Base-by-base conservation (phyloP, 2,797 vertebrate genomes). In the Poecilia wingei region DNA sequence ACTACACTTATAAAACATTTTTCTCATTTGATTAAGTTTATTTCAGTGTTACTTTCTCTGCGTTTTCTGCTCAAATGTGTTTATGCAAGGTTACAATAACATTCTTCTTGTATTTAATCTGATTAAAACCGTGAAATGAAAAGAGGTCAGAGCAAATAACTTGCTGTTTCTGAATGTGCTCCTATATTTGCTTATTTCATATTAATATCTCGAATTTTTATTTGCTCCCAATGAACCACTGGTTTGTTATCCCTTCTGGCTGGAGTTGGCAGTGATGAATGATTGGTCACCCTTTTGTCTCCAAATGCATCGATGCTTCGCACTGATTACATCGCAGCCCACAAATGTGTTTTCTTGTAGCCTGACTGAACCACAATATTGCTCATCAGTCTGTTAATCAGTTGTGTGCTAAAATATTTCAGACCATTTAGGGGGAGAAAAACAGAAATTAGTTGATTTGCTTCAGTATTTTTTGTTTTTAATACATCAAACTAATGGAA, bases 261-360 rank as follows among this genome's bases (percentile, higher is more conserved):
- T 77, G 74, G 47, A 64, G 59, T 79, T 72, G 6, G 51, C 71
- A 33, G 75, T 69, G 74, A 91, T 91, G 80, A 87, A 89, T 92
- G 79, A 84, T 45, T 66, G 76, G 86, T 94, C 41, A 84, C 85
- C 83, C 86, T 76, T 78, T 28, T 79, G 70, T 77, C 77, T 92
- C 86, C 74, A 22, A 79, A 87, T 72, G 74, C 77, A 76, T 84
- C 75, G 45, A 64, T 74, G 78, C 82, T 64, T 82, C 77, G 64
- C 79, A 90, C 76, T 82, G 82, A 91, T 91, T 79, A 85, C 84
- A 70, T 71, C 14, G 69, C 72, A 31, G 20, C 4, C 28, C 76
- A 74, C 43, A 79, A 82, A 75, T 85, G 47, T 76, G 68, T 89
- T 89, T 87, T 64, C 74, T 69, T 82, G 55, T 79, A 25, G 7